A percentile compares a stretch with the other conserved stretches of the same genome.
phyloP scores from a whole-genome alignment of 2,113 vertebrate genomes.

The Pelecanus crispus region DNA sequence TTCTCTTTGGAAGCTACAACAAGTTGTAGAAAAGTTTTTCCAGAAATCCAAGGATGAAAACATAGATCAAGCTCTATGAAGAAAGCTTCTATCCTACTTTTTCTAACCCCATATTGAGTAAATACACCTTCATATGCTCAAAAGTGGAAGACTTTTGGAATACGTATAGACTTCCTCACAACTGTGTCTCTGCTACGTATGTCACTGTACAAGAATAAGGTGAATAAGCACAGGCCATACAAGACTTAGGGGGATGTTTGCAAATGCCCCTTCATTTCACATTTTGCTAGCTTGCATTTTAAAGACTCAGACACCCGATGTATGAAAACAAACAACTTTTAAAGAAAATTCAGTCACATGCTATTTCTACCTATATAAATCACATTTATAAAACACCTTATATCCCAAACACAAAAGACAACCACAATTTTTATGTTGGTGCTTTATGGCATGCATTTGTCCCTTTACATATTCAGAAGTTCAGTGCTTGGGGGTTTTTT shows the following conservation, averaged over 20 bases:
- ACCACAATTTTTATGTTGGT: neutral
- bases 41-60: neutral
- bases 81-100: neutral
- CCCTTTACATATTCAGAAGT: neutral
- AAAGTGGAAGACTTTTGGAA: neutral
- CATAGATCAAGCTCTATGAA: neutral
- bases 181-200: neutral
- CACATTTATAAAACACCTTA: neutral
- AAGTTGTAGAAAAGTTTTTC: neutral
- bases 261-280: neutral
- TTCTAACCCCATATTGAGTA: neutral
- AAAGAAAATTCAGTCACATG: neutral
- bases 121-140: neutral
- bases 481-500: no score
- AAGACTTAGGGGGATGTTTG: neutral
- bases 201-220: neutral
- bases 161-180: neutral
- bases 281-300: neutral
- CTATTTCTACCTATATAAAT: neutral
- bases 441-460: neutral
- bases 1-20: neutral
- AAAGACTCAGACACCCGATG: neutral
- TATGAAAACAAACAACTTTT: neutral
- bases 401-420: neutral
- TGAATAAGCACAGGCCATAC: neutral